phyloP scores from a whole-genome alignment of 2,113 vertebrate species.

The zebrafish (Danio rerio) region DNA sequence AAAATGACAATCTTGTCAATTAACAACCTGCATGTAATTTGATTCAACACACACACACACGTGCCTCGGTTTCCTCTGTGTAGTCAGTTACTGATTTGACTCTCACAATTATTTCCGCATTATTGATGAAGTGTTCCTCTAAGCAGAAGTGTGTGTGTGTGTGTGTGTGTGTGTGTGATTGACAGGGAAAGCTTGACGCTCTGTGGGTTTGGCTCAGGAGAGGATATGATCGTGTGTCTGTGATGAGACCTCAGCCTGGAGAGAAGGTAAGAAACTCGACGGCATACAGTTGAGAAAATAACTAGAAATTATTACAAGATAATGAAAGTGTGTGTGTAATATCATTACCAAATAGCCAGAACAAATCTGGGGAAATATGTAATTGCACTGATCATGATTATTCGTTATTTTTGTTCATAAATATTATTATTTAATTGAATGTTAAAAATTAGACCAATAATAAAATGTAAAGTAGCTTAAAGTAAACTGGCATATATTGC shows the following conservation, averaged over 20 bases:
- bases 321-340: no score
- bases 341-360: no score
- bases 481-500: no score
- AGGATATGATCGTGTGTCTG: slow-evolving; percentile 92
- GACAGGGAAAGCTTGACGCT: slow-evolving; percentile 93
- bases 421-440: no score
- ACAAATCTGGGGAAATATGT: no score
- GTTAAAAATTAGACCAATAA: no score
- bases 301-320: no score
- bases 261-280: slow-evolving; percentile 84
- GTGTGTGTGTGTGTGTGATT: neutral
- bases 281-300: no score
- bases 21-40: neutral
- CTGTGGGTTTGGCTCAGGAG: slow-evolving; percentile 89
- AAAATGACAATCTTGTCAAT: neutral
- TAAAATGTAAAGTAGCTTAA: no score
- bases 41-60: no score
- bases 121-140: neutral
- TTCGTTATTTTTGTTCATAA: no score
- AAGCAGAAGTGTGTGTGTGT: neutral
- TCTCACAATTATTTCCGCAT: neutral
- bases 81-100: neutral
- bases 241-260: slow-evolving; percentile 96
- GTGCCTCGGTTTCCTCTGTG: neutral
- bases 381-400: no score